Conservation (phyloP, 1,140 invertebrate genomes). For the Drosophila suzukii region DNA sequence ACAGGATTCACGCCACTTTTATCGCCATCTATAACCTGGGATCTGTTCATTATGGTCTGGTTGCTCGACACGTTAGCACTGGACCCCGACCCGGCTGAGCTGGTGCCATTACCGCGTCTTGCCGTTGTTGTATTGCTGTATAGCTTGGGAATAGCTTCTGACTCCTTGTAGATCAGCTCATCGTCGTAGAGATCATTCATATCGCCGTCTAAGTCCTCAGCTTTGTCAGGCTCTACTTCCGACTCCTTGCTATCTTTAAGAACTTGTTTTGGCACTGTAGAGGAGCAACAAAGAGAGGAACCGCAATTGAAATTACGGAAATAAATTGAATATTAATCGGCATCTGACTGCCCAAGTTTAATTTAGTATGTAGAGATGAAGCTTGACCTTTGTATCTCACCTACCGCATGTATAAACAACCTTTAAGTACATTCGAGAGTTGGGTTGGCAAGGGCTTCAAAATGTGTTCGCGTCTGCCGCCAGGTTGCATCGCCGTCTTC, state of each 20-base stretch:
- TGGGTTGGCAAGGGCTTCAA: conserved; percentile 92
- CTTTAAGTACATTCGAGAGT: conserved; percentile 95
- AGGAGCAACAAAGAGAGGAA: conserved; percentile 20
- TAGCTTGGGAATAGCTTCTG: conserved; percentile 81
- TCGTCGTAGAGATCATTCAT: conserved; percentile 85
- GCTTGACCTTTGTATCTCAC: conserved; percentile 77
- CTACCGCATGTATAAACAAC: conserved; percentile 97
- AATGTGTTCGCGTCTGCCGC: conserved; percentile 93
- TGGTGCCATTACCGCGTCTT: conserved; percentile 37
- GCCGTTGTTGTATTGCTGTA: conserved; percentile 68
- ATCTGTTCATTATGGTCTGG: conserved; percentile 53
- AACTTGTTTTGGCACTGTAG: conserved; percentile 90
- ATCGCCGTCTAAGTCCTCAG: conserved; percentile 85
- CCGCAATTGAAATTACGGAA: no score
- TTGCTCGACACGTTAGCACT: conserved; percentile 35
- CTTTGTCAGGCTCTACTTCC: conserved; percentile 89
- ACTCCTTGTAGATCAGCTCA: conserved; percentile 84
- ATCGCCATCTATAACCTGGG: conserved; percentile 57
- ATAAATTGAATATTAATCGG: no score
- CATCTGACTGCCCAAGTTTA: no score
- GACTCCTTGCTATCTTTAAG: conserved; percentile 91
- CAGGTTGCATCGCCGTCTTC: conserved; percentile 92
- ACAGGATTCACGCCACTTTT: conserved; percentile 68
- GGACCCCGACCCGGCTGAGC: conserved; percentile 3
- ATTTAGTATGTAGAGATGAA: background rate